Evolutionary conservation across 2,113 vertebrate genomes (phyloP), one percentile per base, ranked within the genome.

Genomic region (Alethe diademata): DNA sequence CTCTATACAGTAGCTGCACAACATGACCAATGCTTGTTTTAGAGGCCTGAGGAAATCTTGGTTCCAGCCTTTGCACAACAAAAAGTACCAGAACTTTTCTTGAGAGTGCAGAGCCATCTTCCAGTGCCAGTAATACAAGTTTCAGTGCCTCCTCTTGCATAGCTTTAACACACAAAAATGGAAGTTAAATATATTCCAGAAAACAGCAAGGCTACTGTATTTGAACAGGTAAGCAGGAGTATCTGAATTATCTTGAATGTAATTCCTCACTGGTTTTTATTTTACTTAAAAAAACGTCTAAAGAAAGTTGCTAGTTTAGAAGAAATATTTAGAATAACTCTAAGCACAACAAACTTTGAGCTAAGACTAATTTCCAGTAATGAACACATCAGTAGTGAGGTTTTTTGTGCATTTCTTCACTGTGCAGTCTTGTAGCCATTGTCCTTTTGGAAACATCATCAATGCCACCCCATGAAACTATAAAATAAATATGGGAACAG

Each of bases 1-100:
- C 99, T 94, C 99, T 98, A 98, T 99, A 99, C 89, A 99, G 98
- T 95, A 99, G 98, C 97, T 99, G 99, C 96, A 99, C 99, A 95
- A 99, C 99, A 12, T 99, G 99, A 73, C 99, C 99, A 93, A 99
- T 99, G 98, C 99, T 99, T 60, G 99, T 99, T 98, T 99, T 99
- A 64, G 99, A 99, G 66, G 99, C 99, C 98, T 99, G 99, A 92
- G 99, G 99, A 97, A 99, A 99, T 91, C 99, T 98, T 72, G 98
- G 99, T 97, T 99, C 99, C 66, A 99, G 97, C 95, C 99, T 99
- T 98, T 99, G 99, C 81, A 99, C 99, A 64, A 99, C 99, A 95
- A 99, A 99, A 98, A 99, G 98, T 93, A 99, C 99, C 97, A 99
- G 96, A 97, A 99, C 99, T 98, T 99, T 99, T 96, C 99, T 98